Conservation (phyloP, 2,797 vertebrate genomes). For the Alcedo quadribrachys region DNA sequence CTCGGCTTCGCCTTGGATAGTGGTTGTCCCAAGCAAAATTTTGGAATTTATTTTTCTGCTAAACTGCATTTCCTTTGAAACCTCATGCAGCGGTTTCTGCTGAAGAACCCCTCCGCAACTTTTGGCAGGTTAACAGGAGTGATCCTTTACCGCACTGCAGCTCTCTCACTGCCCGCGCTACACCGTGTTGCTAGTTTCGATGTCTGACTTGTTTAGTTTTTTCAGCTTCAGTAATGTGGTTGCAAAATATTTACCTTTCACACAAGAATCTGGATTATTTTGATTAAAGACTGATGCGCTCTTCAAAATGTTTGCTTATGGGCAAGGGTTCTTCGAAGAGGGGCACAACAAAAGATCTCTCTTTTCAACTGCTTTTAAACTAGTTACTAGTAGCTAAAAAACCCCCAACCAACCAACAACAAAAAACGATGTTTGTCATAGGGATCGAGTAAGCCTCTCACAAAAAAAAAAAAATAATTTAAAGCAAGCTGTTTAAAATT, state of each 20-base stretch:
- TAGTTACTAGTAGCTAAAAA: not conserved
- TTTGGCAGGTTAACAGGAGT: not conserved
- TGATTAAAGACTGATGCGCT: conserved; percentile 36
- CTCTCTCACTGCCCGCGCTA: not conserved
- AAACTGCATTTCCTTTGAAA: conserved; percentile 23
- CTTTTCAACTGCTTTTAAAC: not conserved
- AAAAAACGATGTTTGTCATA: not conserved
- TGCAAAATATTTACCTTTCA: conserved; percentile 65
- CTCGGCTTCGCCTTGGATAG: not conserved
- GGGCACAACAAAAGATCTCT: not conserved
- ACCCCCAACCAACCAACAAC: too few relatives aligned
- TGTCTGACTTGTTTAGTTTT: conserved; percentile 34
- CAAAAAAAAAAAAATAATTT: not conserved
- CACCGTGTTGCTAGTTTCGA: not conserved
- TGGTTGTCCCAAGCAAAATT: not conserved
- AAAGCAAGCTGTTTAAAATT: not conserved
- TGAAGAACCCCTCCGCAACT: not conserved
- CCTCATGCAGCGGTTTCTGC: not conserved
- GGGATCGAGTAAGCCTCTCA: not conserved
- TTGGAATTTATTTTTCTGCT: not conserved
- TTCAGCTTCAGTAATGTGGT: conserved; percentile 49
- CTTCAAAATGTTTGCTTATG: conserved; percentile 55
- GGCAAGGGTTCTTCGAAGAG: not conserved
- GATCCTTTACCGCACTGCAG: not conserved
- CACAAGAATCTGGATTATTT: conserved; percentile 61